These are phyloP conservation scores for Theonella swinhoei DNA, from an alignment of 37 sponge, comb jelly and placozoan genomes.

Conservation along the genomic window DNA sequence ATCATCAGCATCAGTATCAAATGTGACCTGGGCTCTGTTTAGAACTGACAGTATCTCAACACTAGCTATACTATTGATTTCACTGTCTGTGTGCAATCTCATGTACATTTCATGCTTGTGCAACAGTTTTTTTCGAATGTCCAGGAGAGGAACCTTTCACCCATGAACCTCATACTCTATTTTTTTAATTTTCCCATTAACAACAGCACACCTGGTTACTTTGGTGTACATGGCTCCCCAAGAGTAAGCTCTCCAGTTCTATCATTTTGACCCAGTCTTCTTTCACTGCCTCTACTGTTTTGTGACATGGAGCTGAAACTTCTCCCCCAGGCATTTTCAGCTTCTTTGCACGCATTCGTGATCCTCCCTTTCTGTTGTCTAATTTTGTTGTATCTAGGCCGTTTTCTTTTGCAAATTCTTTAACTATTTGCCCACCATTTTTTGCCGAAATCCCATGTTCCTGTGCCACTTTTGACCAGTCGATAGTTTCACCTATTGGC, in stretches of 20 bases:
- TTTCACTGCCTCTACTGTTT: background rate
- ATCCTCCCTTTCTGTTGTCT: no score
- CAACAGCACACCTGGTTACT: background rate
- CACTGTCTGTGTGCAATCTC: conserved; percentile 32
- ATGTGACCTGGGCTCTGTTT: background rate
- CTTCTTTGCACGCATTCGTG: background rate
- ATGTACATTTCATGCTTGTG: conserved; percentile 24
- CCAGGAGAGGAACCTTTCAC: conserved; percentile 39
- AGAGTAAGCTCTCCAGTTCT: conserved; percentile 16
- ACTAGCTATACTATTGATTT: background rate
- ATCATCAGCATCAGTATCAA: no score
- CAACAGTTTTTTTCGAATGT: conserved; percentile 32
- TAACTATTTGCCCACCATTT: conserved; percentile 22
- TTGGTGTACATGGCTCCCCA: conserved; percentile 29
- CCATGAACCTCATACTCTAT: conserved; percentile 13
- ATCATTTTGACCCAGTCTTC: conserved; percentile 16
- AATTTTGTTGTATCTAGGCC: conserved; percentile 8
- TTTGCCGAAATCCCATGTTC: conserved; percentile 16
- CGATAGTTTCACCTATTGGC: conserved; percentile 17
- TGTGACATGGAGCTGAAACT: conserved; percentile 16
- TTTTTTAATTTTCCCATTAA: conserved; percentile 3
- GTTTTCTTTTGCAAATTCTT: conserved; percentile 32
- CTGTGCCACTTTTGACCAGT: conserved; percentile 21
- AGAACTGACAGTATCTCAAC: background rate
- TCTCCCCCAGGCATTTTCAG: conserved; percentile 14